Evolutionary conservation across 1,140 invertebrate genomes (phyloP), one percentile per base, ranked within the genome.

Genomic region (Telenomus remus): DNA sequence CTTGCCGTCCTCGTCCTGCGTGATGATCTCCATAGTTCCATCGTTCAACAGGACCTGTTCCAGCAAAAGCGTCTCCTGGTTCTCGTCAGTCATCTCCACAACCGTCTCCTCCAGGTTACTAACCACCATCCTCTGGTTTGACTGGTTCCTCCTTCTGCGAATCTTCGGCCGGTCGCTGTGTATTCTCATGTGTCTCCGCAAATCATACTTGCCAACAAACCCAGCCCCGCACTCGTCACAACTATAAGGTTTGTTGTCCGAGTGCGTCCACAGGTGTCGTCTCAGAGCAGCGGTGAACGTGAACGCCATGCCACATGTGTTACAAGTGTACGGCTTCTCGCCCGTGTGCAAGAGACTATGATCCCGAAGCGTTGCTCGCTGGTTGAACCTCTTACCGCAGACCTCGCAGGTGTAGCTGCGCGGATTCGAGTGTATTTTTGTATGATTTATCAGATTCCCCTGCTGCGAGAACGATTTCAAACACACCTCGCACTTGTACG

Each of bases 391-490:
- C 63, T 89, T 89, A 0, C 87, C 87, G 47, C 90, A 90, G 1
- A 89, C 75, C 42, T 89, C 86, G 56, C 89, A 91, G 0, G 81
- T 85, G 44, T 89, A 88, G 13, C 86, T 89, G 3, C 88, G 73
- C 12, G 89, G 88, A 63, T 89, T 89, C 0, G 86, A 89, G 73
- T 91, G 91, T 63, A 91, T 90, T 44, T 89, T 87, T n/a, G 84
- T 71, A 63, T 92, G 91, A 78, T 90, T 91, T 1, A 89, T 79
- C 1, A 92, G 73, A 78, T 91, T 91, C 6, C 89, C 89, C 39
- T 89, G 88, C 60, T 91, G 90, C 0, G 90, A 89, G 63, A 91
- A 91, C 3, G 83, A 81, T 55, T 89, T 89, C 0, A 81, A 63
- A 59, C 90, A 91, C 4, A 86, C 60, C 0, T 88, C 80, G 64